Percentiles rank a stretch among this genome's conserved stretches.
These are phyloP conservation scores for Alethe castanea DNA, from an alignment of 2,113 vertebrate species.

Conservation along the genomic window DNA sequence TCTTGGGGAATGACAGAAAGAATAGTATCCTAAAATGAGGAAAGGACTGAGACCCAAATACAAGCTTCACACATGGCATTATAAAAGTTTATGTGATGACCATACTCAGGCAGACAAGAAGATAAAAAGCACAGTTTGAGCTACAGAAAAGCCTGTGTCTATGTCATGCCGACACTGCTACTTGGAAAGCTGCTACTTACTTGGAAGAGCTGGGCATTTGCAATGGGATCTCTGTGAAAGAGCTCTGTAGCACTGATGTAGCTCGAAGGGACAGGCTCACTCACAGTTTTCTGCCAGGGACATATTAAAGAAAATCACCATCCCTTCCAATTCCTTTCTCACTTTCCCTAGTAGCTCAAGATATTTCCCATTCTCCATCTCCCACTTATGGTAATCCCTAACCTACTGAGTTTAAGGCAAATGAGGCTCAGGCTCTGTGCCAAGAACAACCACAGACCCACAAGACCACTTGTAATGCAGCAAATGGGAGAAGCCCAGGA, in stretches of 20 bases:
- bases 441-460: not conserved
- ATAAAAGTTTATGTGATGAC: not conserved
- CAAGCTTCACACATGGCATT: not conserved
- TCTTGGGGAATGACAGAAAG: not conserved
- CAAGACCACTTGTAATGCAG: not conserved
- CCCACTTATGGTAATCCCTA: not conserved
- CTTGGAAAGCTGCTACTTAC: slow-evolving; percentile 87
- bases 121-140: not conserved
- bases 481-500: not conserved
- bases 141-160: not conserved
- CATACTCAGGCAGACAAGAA: not conserved
- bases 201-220: slow-evolving; percentile 89
- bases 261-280: slow-evolving; percentile 65
- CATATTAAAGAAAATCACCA: slow-evolving; percentile 14
- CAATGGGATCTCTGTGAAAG: slow-evolving; percentile 77
- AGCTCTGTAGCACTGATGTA: slow-evolving; percentile 81
- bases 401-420: not conserved
- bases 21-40: not conserved
- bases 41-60: not conserved
- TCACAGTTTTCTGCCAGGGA: slow-evolving; percentile 70
- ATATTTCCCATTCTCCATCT: not conserved
- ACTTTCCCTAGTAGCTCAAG: not conserved
- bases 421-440: not conserved
- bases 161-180: not conserved
- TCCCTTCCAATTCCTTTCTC: not conserved